These are phyloP conservation scores for Tragulus kanchil DNA, from an alignment of 2,113 vertebrate species.

Conservation along the genomic window DNA sequence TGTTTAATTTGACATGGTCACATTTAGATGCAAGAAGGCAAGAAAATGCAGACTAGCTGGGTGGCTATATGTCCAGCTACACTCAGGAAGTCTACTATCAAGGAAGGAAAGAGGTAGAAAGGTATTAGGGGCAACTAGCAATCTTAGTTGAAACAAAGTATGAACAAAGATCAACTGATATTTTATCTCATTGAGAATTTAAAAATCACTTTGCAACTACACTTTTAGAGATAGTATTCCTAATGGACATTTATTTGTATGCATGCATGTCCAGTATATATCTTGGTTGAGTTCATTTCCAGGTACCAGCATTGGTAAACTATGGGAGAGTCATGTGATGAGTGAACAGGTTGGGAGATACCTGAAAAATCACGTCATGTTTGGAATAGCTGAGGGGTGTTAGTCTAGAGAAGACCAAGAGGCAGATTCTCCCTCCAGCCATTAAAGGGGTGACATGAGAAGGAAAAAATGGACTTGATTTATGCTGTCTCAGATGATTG, in stretches of 20 bases:
- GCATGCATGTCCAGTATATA: not conserved
- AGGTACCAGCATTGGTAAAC: not conserved
- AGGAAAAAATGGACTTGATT: not conserved
- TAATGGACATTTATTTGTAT: not conserved
- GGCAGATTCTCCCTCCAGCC: not conserved
- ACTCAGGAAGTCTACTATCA: not conserved
- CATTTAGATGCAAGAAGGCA: not conserved
- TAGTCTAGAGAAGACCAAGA: not conserved
- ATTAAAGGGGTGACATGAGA: not conserved
- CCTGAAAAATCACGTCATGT: not conserved
- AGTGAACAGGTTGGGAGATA: not conserved
- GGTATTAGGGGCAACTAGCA: not conserved
- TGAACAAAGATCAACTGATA: not conserved
- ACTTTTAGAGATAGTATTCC: not conserved
- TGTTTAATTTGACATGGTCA: not conserved
- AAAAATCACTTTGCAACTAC: not conserved
- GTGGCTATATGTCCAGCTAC: not conserved
- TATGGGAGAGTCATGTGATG: not conserved
- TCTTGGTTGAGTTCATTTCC: constrained; percentile 3
- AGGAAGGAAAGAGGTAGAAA: not conserved
- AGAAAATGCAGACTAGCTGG: not conserved
- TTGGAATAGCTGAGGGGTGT: not conserved
- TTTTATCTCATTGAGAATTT: not conserved
- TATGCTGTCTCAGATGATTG: not conserved
- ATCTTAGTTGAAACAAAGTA: not conserved